Evolutionary conservation across 2,113 vertebrate genomes (phyloP), one percentile per base, ranked within the genome.

Genomic region (Tympanuchus pallidicinctus): DNA sequence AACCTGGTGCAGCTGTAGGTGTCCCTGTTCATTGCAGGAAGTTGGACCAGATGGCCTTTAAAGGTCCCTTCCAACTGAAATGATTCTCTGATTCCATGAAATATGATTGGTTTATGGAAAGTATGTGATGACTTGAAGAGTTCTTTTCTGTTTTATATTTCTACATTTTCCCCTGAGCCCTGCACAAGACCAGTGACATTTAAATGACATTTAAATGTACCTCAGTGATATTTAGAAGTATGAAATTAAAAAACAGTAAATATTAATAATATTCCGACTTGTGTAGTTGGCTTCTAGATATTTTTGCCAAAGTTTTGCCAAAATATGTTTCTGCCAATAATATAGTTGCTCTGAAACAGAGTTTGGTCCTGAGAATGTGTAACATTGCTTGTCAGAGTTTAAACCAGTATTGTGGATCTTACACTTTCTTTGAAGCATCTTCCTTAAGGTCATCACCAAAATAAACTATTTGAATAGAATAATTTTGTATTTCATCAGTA

Each of bases 151-250:
- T 71, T 89, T 87, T 52, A 70, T 11, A 54, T 84, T 88, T 72
- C 52, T 76, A 2, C 65, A 14, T 69, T 45, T 65, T 45, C 5
- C 60, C 20, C 20, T 17, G 13, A 84, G 54, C 40, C 64, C 36
- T 81, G 69, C 21, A 82, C n/a, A 79, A 92, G 43, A 82, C 61
- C 72, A 88, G 77, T 50, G 66, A 84, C 43, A 89, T 91, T 91
- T 88, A 78, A 93, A 82, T 50, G 54, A 59, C 66, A 76, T 91
- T 88, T 93, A 80, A 48, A 80, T 38, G n/a, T 52, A 82, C 88
- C 13, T 75, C 38, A 18, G 22, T 89, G 60, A 69, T 86, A 94
- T 79, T 75, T 82, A 65, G 43, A 78, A 64, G 18, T n/a, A 75
- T 71, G 38, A 81, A 42, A 88, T 81, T 92, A 38, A 75, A 88